Evolutionary conservation across 2,888 invertebrate species (phyloP).

Genomic region (Tipula unca): DNA sequence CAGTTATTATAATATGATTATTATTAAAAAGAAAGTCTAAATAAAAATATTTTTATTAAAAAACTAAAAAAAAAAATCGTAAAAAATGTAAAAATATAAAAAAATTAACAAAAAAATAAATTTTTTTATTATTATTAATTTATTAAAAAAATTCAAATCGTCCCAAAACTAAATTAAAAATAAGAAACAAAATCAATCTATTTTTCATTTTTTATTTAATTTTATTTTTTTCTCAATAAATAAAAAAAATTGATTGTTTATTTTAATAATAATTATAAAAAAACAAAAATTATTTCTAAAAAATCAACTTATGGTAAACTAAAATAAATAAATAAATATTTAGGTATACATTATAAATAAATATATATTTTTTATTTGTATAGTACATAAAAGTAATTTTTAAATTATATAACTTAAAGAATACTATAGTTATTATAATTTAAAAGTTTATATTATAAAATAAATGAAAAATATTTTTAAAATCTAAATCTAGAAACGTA

Average conservation of each 20-base stretch:
- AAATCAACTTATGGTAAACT: neutral
- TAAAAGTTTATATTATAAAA: neutral
- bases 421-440: neutral
- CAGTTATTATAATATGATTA: neutral
- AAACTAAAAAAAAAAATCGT: neutral
- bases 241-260: neutral
- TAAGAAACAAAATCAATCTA: neutral
- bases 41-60: slow-evolving; percentile 3
- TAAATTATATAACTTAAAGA: neutral
- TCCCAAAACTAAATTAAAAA: neutral
- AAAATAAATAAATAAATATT: neutral
- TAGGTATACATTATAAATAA: neutral
- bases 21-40: neutral
- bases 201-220: neutral
- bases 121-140: neutral
- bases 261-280: neutral
- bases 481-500: neutral
- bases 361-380: neutral
- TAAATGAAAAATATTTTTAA: slow-evolving; percentile 8
- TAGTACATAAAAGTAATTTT: neutral
- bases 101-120: neutral
- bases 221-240: neutral
- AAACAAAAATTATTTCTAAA: neutral
- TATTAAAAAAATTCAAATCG: slow-evolving; percentile 1
- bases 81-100: neutral